Base-by-base conservation (phyloP, 2,888 invertebrate species). In the Herminia tarsipennalis region DNA sequence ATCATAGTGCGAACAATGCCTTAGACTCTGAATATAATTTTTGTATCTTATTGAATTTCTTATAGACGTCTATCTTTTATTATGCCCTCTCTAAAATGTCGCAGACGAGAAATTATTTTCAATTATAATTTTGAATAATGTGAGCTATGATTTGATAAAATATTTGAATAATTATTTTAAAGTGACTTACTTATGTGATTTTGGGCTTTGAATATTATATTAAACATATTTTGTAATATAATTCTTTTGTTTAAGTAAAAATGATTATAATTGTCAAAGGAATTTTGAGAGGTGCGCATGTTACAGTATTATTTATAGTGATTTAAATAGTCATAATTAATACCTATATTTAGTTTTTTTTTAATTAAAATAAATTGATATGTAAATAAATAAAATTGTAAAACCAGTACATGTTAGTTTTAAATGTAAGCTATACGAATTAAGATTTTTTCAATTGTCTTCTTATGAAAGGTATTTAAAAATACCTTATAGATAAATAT, bases 231-330 rank as follows among this genome's bases (percentile, higher is more conserved):
- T 52, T n/a, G 4, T 24, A 6, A 22, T 10, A 35, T 24, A 29
- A 41, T 32, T 25, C 20, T 18, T 18, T 42, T 32, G 28, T n/a
- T n/a, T n/a, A n/a, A n/a, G n/a, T n/a, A n/a, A n/a, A n/a, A n/a
- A n/a, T n/a, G n/a, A n/a, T n/a, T n/a, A n/a, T n/a, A n/a, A n/a
- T n/a, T n/a, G n/a, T n/a, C n/a, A 34, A 3, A 27, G 4, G 21
- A 34, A 25, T 33, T 34, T 34, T 47, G 49, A 35, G 35, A 40
- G 54, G 56, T 56, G 54, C 64, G 68, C 58, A 72, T 69, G 70
- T 49, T 66, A 64, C 81, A 81, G 80, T 81, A 81, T 81, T 81
- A 76, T 64, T 62, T 36, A 45, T 60, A 66, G 69, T 68, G 66
- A 59, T 66, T 24, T 33, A 35, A 43, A 28, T 44, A 39, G 43